Evolutionary conservation across 2,888 invertebrate species (phyloP), one percentile per base, ranked within the genome.

Genomic region (Andrena camellia): DNA sequence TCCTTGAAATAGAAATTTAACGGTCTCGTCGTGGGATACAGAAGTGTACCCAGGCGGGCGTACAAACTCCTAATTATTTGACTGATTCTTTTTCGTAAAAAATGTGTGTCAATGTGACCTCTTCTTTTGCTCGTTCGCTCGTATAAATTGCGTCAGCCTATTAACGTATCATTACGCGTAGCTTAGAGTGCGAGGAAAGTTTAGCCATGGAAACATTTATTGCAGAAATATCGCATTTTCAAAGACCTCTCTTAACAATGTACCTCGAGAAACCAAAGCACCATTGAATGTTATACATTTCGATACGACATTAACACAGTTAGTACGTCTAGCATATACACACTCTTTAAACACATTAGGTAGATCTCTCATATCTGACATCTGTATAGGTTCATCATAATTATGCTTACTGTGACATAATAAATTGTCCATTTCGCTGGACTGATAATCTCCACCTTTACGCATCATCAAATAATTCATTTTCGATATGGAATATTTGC

Each of bases 261-360:
- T 17, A 31, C 50, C 59, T 10, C 54, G 50, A 69, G 79, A 85
- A 76, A 78, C 81, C 79, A 84, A 89, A 88, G 84, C 57, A 76
- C 80, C 83, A 71, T 89, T 85, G 67, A 83, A 54, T 23, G 60
- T 64, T 69, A 75, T 72, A 76, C 29, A 63, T 29, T 66, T 72
- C 23, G 33, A 80, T 78, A 74, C 59, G 64, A 78, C 73, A 83
- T 73, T 83, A 81, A 63, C 67, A 81, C 57, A 66, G 59, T 78
- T 74, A 83, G 52, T 85, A 80, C 59, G 26, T 73, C 68, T 85
- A 89, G 81, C 83, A 79, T 86, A 71, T 82, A 86, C 84, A 87
- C 83, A 60, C 68, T 78, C 83, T 86, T 90, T 81, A 91, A 92
- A 91, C 91, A 92, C 92, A 90, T 90, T 90, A 88, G 88, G 84